Evolutionary conservation across 2,888 invertebrate species (phyloP).

Genomic region (Geophilus truncorum): DNA sequence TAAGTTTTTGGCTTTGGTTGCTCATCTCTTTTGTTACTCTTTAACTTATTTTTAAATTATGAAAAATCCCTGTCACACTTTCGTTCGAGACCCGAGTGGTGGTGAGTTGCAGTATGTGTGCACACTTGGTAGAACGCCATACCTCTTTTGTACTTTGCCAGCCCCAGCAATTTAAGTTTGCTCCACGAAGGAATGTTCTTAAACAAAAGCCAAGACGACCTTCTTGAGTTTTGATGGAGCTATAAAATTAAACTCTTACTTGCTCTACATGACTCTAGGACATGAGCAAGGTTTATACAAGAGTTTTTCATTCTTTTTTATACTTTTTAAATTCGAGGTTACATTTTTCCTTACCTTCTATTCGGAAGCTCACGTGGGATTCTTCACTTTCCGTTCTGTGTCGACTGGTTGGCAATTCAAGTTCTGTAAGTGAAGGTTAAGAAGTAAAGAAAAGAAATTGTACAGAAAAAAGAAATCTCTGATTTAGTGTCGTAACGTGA

Average conservation of each 20-base stretch:
- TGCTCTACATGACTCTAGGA: not conserved
- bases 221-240: constrained; percentile 16
- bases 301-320: not conserved
- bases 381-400: constrained; percentile 35
- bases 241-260: not conserved
- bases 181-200: constrained; percentile 1
- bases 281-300: not conserved
- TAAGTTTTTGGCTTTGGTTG: not conserved
- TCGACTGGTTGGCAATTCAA: constrained; percentile 30
- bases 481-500: constrained; percentile 20
- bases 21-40: constrained; percentile 22
- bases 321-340: not conserved
- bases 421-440: constrained; percentile 30
- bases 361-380: constrained; percentile 36
- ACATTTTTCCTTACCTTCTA: constrained; percentile 35
- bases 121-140: not conserved
- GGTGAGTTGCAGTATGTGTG: not conserved
- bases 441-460: constrained; percentile 22
- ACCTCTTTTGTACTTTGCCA: not conserved
- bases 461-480: constrained; percentile 21
- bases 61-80: constrained; percentile 20
- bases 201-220: not conserved
- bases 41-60: constrained; percentile 17
- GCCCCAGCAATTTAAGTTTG: not conserved
- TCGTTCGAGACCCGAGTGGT: not conserved